phyloP scores from a whole-genome alignment of 2,797 vertebrate genomes.

The Crypturellus tataupa region DNA sequence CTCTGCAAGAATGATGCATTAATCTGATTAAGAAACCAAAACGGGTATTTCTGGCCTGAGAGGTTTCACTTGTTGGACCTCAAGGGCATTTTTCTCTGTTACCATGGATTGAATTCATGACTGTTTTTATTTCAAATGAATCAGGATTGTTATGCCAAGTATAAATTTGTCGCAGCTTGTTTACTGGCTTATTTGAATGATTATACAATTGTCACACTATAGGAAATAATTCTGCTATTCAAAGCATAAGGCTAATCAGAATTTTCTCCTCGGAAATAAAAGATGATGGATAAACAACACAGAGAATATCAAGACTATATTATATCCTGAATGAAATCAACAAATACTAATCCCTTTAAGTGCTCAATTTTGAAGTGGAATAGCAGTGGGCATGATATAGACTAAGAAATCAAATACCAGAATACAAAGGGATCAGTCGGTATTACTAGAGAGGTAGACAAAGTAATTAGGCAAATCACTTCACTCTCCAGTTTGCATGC shows the following conservation, averaged over 20 bases:
- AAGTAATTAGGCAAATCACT: slow-evolving; percentile 13
- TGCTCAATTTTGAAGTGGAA: slow-evolving; percentile 41
- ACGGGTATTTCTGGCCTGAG: slow-evolving; percentile 39
- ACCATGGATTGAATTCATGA: slow-evolving; percentile 20
- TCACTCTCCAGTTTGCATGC: not conserved
- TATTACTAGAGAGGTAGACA: not conserved
- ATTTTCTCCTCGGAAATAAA: slow-evolving; percentile 61
- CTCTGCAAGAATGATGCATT: not conserved
- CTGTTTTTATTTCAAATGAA: slow-evolving; percentile 39
- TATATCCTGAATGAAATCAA: slow-evolving; percentile 64
- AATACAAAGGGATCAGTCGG: slow-evolving; percentile 1
- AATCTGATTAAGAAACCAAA: slow-evolving; percentile 39
- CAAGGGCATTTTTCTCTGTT: slow-evolving; percentile 16
- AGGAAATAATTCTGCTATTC: slow-evolving; percentile 51
- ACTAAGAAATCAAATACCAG: not conserved
- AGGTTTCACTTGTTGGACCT: not conserved
- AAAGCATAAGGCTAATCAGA: slow-evolving; percentile 52
- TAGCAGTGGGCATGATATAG: not conserved
- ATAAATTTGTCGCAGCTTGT: slow-evolving; percentile 41
- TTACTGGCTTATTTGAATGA: slow-evolving; percentile 52
- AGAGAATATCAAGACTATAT: slow-evolving; percentile 25
- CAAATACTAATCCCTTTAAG: slow-evolving; percentile 63
- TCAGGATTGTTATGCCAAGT: slow-evolving; percentile 22
- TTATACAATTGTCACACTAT: slow-evolving; percentile 52
- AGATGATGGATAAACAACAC: slow-evolving; percentile 45